phyloP scores from a whole-genome alignment of 35 echinoderm and acorn worm genomes.

The Holothuria glaberrima region DNA sequence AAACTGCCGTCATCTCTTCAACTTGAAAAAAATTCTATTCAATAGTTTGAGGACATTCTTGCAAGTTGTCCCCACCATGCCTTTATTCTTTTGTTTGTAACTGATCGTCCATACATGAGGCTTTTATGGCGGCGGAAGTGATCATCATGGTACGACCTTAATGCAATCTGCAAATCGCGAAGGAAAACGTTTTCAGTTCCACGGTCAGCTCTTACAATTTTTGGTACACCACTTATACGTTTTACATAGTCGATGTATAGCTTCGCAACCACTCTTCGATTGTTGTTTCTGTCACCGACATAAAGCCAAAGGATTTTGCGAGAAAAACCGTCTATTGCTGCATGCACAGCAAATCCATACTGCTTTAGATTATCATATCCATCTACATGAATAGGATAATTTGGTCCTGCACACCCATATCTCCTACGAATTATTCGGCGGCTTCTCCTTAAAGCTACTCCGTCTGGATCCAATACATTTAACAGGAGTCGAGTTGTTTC shows the following conservation, averaged over 20 bases:
- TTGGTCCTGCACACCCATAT: too few species aligned
- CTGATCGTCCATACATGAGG: conserved; percentile 64
- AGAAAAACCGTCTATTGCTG: too few species aligned
- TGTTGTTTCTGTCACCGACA: conserved; percentile 66
- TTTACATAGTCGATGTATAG: conserved; percentile 60
- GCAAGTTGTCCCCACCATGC: conserved; percentile 62
- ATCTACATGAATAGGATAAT: too few species aligned
- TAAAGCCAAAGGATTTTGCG: too few species aligned
- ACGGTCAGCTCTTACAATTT: too few species aligned
- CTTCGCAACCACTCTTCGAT: conserved; percentile 41
- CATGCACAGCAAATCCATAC: too few species aligned
- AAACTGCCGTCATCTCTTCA: conserved; percentile 59
- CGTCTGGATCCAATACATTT: conserved; percentile 44
- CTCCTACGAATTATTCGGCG: too few species aligned
- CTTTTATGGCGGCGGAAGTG: conserved; percentile 42
- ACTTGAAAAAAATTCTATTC: conserved; percentile 72
- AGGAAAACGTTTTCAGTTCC: too few species aligned
- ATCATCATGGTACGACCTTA: conserved; percentile 61
- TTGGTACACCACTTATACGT: conserved; percentile 55
- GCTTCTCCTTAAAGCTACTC: too few species aligned
- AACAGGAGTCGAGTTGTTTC: conserved; percentile 38
- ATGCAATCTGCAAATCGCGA: too few species aligned
- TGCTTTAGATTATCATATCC: conserved; percentile 80
- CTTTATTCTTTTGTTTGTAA: conserved; percentile 68
- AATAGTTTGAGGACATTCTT: conserved; percentile 47